phyloP scores from a whole-genome alignment of 2,797 vertebrate genomes.

The Spondyliosoma cantharus region DNA sequence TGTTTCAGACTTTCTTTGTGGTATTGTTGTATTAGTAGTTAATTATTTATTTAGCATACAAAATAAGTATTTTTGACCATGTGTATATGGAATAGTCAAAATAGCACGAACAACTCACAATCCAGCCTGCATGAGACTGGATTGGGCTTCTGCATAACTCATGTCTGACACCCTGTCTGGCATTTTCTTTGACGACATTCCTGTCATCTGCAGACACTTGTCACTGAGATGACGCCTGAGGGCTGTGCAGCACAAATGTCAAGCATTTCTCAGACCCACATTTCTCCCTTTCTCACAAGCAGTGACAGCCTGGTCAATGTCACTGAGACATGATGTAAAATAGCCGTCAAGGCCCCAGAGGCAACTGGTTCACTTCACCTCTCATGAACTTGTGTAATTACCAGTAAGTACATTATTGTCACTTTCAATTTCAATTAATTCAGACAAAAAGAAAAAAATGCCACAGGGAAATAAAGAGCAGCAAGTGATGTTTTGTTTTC shows the following conservation, averaged over 20 bases:
- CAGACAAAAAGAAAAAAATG: neutral
- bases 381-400: slow-evolving; percentile 14
- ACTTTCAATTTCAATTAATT: slow-evolving; percentile 17
- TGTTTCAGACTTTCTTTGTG: neutral
- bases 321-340: slow-evolving; percentile 23
- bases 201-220: slow-evolving; percentile 65
- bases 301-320: slow-evolving; percentile 37
- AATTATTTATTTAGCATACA: neutral
- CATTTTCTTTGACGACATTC: slow-evolving; percentile 55
- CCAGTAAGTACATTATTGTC: slow-evolving; percentile 13
- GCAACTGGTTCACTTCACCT: slow-evolving; percentile 14
- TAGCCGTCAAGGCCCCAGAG: neutral
- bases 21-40: neutral
- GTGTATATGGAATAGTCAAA: neutral
- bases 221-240: slow-evolving; percentile 38
- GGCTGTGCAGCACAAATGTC: slow-evolving; percentile 45
- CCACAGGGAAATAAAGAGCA: slow-evolving; percentile 12
- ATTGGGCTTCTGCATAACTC: neutral
- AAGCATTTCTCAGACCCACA: slow-evolving; percentile 51
- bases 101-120: neutral
- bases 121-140: slow-evolving; percentile 3
- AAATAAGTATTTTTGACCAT: neutral
- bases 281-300: slow-evolving; percentile 49
- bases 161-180: slow-evolving; percentile 32
- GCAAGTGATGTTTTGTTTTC: neutral